A percentile compares a stretch with the other conserved stretches of the same genome.
Conservation (phyloP, 2,113 vertebrate species). For the Ctenodactylus gundi region DNA sequence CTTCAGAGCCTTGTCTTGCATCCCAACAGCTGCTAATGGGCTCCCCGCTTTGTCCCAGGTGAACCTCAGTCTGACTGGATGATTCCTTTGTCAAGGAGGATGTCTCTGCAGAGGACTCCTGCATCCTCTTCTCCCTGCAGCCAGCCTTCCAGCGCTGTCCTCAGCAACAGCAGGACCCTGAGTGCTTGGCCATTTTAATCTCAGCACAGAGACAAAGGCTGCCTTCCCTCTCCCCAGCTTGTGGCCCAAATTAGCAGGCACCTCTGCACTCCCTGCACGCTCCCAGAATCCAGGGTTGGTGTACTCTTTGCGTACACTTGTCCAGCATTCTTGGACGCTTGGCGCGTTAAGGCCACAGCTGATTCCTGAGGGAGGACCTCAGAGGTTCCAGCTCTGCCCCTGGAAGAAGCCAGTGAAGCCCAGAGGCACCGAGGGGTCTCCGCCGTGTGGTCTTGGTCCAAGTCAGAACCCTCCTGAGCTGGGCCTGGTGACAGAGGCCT, state of each 20-base stretch:
- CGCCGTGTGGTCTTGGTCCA: neutral
- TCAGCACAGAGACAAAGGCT: neutral
- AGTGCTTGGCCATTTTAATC: neutral
- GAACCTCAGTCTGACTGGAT: neutral
- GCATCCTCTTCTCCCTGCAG: neutral
- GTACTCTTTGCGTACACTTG: neutral
- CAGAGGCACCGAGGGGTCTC: neutral
- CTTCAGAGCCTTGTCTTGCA: neutral
- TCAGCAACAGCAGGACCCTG: neutral
- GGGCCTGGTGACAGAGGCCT: too few relatives aligned
- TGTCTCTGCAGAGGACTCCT: neutral
- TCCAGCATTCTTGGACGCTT: neutral
- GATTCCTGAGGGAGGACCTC: neutral
- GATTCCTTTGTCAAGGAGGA: neutral
- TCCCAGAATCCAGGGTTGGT: neutral
- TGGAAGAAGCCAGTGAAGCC: too few relatives aligned
- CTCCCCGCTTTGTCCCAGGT: neutral
- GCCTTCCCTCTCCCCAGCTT: slow-evolving; percentile 1
- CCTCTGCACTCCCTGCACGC: neutral
- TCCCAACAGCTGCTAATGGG: neutral
- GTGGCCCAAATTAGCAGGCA: neutral
- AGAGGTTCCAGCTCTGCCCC: neutral
- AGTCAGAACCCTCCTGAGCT: neutral
- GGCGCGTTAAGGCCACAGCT: neutral
- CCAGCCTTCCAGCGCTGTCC: neutral